Evolutionary conservation across 2,888 invertebrate species (phyloP), one percentile per base, ranked within the genome.

Genomic region (Cylloceria caligata): DNA sequence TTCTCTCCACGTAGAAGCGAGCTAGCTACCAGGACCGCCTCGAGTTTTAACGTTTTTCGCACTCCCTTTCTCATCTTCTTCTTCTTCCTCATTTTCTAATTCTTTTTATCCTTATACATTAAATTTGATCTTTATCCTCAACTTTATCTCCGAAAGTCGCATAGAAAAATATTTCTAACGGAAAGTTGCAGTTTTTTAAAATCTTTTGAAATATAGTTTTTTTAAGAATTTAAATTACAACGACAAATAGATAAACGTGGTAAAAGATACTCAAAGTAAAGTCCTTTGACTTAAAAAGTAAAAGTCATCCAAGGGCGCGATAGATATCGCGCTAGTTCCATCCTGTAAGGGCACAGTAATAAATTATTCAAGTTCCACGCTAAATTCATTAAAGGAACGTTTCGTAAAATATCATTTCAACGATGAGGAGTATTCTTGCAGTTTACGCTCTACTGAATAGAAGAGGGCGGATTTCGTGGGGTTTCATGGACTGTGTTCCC

Each of bases 1-100:
- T 91, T 91, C 89, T 91, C 89, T 88, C 85, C 71, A 60, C 77
- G 81, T 74, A 82, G 76, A 49, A 76, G 79, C 77, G 16, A 16
- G 11, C 71, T 60, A 76, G 62, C 72, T 64, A 65, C 69, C 75
- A 69, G 55, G 30, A 78, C 45, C 68, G 60, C 21, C 69, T 65
- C 55, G 71, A 69, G 62, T 73, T 27, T 49, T 67, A 49, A 49
- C 68, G 60, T 64, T 49, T 60, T 65, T 68, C 60, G 49, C 67
- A 30, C 47, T 39, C 65, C 77, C 2, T 36, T 7, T 52, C 16
- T 62, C 30, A 27, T 77, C 77, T 30, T 69, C 52, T 30, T 0
- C 13, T 24, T 52, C 21, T 24, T 49, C 11, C 11, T 3, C 11
- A 5, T 21, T 9, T 11, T n/a, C 52, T 4, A 21, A 19, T 21